Conservation (phyloP, 2,888 invertebrate species). For the Dasysyrphus tricinctus region DNA sequence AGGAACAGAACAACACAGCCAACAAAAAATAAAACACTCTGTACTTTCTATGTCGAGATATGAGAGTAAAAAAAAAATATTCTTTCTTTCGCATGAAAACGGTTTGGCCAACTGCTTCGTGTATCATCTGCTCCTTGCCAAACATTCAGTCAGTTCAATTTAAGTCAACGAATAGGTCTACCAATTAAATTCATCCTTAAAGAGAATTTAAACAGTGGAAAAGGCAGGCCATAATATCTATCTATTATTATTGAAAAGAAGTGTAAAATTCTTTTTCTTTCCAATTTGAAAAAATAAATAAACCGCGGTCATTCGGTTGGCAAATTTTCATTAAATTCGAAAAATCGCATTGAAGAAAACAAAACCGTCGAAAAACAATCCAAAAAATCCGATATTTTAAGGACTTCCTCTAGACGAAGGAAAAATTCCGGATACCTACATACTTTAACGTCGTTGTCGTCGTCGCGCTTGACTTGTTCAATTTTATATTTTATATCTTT, state of each 20-base stretch:
- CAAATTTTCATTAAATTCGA: constrained; percentile 18
- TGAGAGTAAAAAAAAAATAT: constrained; percentile 22
- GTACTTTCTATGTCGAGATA: constrained; percentile 12
- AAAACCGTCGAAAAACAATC: constrained; percentile 43
- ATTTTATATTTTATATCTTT: constrained; percentile 27
- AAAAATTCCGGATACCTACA: constrained; percentile 72
- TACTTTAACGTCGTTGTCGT: constrained; percentile 17
- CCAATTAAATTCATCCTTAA: constrained; percentile 57
- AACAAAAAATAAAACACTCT: constrained; percentile 9
- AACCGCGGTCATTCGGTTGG: constrained; percentile 45
- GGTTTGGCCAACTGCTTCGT: constrained; percentile 63
- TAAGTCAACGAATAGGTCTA: constrained; percentile 73
- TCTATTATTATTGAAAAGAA: not conserved
- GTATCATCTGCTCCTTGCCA: constrained; percentile 82
- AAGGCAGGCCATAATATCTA: constrained; percentile 17
- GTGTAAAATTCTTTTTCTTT: constrained; percentile 31
- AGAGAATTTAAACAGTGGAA: constrained; percentile 36
- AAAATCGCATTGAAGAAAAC: constrained; percentile 31
- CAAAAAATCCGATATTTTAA: constrained; percentile 58
- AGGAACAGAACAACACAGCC: not conserved
- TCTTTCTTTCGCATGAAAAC: constrained; percentile 64
- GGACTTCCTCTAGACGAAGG: constrained; percentile 68
- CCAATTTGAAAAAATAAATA: constrained; percentile 18
- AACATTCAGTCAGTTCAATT: constrained; percentile 77
- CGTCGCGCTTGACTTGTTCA: constrained; percentile 41